Base-by-base conservation (phyloP, 2,888 invertebrate species). In the Macrophya alboannulata region DNA sequence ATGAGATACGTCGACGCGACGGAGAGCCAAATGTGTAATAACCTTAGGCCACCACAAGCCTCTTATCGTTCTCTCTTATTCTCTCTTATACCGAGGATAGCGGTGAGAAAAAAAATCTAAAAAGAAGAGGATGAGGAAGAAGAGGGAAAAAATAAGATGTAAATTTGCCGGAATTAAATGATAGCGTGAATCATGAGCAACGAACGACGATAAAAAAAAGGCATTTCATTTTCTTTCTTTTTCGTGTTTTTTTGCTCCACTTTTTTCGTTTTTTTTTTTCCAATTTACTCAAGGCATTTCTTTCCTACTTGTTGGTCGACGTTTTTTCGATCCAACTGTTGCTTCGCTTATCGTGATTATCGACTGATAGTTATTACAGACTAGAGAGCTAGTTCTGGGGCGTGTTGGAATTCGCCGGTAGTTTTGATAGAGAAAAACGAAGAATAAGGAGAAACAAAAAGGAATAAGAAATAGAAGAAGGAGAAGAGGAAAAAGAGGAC, bases 301-400 rank as follows among this genome's bases (percentile, higher is more conserved):
- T 77, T 55, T 55, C 31, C 40, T 77, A 55, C 77, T 77, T 51
- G 55, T 77, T 77, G 48, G 40, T 74, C 43, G 31, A 72, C 85
- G 51, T 45, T 31, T 55, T 43, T 74, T 55, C 59, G 79, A 79
- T 79, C 59, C 59, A 79, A 79, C 79, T 79, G 79, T 59, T 79
- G 79, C 79, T 79, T 79, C 59, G 55, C 79, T 79, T 79, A 59
- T 79, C 40, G 40, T 62, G 55, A 79, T 79, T 51, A 79, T 79
- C 79, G 59, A 79, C 76, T 48, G 76, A 77, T 77, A 77, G 76
- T 77, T 77, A 77, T 77, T 77, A 77, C 31, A 31, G 76, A n/a
- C 76, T 31, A 51, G 25, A 77, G 55, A n/a, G 51, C 76, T 51
- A 5, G 51, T 51, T 51, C 48, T 77, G 31, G 25, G 51, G 51